Base-by-base conservation (phyloP, 1,140 invertebrate genomes). In the Archivesica marissinica region DNA sequence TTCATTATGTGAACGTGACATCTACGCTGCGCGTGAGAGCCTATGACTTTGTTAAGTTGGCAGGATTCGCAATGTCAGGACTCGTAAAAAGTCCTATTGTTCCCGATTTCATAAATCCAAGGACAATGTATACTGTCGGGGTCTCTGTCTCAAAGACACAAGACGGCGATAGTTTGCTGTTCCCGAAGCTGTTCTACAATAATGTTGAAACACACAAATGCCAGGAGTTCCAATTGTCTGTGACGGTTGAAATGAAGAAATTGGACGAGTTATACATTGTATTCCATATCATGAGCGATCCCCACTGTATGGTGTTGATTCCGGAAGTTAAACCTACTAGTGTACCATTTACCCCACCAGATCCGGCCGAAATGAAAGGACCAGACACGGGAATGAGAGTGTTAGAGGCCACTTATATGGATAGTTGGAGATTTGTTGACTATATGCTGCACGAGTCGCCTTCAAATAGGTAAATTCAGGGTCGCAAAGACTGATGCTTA, bases 261-360 rank as follows among this genome's bases (percentile, higher is more conserved):
- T 70, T 41, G 25, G 47, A n/a, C 3, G 39, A 70, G 28, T 47
- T 70, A 15, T 70, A 47, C 39, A 9, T 70, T 7, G 30, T 70
- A 47, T 70, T 70, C 28, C 66, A 70, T 23, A 70, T 70, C 23
- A 70, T 70, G 35, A 70, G 66, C 30, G 66, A 70, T 70, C 66
- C 66, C 4, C 38, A 44, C 7, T 70, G 66, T 25, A 70, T 70
- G 66, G 66, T 70, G 3, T 11, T 39, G 39, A 41, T 70, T 7
- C 66, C 66, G 25, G 66, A 70, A 25, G 23, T 70, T 2, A 70
- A 70, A 41, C 39, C 66, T 30, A 23, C 66, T 1, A 44, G 9
- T 7, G 17, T 47, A 41, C 66, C 66, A 0, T 70, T 70, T 30
- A 15, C 35, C 6, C 66, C 39, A 13, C 38, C 38, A 25, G 66